Evolutionary conservation across 2,888 invertebrate genomes (phyloP), one percentile per base, ranked within the genome.

Genomic region (Choristoneura rosaceana): DNA sequence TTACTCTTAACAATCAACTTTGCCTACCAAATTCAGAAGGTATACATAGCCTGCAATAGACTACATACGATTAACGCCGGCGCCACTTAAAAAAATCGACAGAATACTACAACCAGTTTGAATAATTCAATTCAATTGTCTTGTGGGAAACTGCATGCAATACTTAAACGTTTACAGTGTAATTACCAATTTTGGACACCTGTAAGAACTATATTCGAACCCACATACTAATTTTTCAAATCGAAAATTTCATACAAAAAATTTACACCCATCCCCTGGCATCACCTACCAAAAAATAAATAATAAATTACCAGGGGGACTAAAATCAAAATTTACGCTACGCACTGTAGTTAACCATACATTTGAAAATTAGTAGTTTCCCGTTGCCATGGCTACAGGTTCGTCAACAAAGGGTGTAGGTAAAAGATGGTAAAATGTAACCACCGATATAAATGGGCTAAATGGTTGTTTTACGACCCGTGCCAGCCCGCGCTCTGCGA

Each of bases 351-450:
- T 17, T 3, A 64, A 41, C 63, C 43, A 58, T 64, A 50, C 41
- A 64, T 64, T 69, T 63, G 33, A 60, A 79, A 78, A 76, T 74
- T 76, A 76, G 75, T 71, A 73, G 74, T 74, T 76, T 71, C 68
- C 67, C 65, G 80, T 81, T 71, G 41, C 79, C 76, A 80, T 79
- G 74, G 76, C 76, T 65, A 81, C 80, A 5, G 15, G 33, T 9
- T 52, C 68, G 64, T 79, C 79, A 82, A 82, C 82, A 82, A 81
- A 80, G 79, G 71, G 71, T 65, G 62, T 43, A 43, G 65, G 74
- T 69, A 59, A 73, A 64, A 60, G 69, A 68, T 69, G 63, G 73
- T 64, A 63, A 59, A 47, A 67, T 50, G 62, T 63, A 67, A 71
- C 43, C 50, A 68, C 59, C 63, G 41, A 59, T 68, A 64, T 62